Base-by-base conservation (phyloP, 2,888 invertebrate genomes). In the Leptodirus hochenwartii region DNA sequence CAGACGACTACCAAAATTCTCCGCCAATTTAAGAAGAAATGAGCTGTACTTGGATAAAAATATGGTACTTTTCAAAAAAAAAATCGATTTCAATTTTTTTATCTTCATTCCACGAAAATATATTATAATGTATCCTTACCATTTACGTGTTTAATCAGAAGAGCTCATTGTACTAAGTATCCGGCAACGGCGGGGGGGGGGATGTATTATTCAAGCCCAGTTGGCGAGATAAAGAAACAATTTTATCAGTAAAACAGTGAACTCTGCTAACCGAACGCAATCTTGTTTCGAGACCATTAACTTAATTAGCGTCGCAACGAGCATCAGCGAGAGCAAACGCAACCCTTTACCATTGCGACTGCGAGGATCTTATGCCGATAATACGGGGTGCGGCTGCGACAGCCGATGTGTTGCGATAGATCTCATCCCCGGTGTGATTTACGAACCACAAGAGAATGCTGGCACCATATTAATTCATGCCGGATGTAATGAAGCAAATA, bases 221-320 rank as follows among this genome's bases (percentile, higher is more conserved):
- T 3, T 5, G 29, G 22, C 22, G 25, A 50, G 51, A 53, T 51
- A 53, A 53, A 51, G 51, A 49, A 51, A 50, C 50, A 51, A 51
- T 53, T 52, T 53, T 54, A 53, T 54, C 46, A 49, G 48, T 44
- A 43, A 46, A 52, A 49, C 53, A 51, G 53, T 52, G 53, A 47
- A 52, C n/a, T 53, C 52, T 52, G 51, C 47, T 52, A 54, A 52
- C 53, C 51, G 42, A 54, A 53, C 49, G 52, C 54, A 56, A 56
- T 56, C 56, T 56, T 56, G 54, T 56, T 56, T 54, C 54, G 47
- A 47, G 52, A 51, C 54, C 56, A 56, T 56, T 56, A 54, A 55
- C 49, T 55, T 55, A 55, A 56, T 56, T 54, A 54, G 47, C n/a
- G n/a, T n/a, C n/a, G n/a, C n/a, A n/a, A n/a, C n/a, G n/a, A n/a